Evolutionary conservation across 2,113 vertebrate species (phyloP).

Genomic region (Perognathus longimembris): DNA sequence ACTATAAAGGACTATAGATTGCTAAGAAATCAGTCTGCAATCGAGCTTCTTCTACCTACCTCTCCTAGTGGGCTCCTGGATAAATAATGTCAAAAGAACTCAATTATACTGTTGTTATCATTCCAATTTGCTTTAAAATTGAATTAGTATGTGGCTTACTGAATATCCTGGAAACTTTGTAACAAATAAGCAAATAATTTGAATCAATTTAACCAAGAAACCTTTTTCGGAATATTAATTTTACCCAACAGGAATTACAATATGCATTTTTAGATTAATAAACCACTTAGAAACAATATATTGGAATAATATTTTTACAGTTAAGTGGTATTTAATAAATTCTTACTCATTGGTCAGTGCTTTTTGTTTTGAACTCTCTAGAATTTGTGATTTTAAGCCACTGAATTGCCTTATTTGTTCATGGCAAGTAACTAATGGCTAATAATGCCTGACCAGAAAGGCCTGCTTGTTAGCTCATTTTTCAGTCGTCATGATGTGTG

Average conservation of each 20-base stretch:
- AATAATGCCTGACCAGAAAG: neutral
- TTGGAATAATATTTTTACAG: slow-evolving; percentile 33
- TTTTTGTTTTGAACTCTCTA: slow-evolving; percentile 63
- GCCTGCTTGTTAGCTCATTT: slow-evolving; percentile 13
- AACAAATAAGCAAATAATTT: neutral
- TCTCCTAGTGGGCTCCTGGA: neutral
- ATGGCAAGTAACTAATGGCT: slow-evolving; percentile 35
- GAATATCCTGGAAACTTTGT: neutral
- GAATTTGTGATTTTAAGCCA: slow-evolving; percentile 41
- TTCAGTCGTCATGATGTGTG: neutral
- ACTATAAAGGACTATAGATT: no score
- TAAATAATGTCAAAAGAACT: slow-evolving; percentile 16
- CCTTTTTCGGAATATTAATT: slow-evolving; percentile 13
- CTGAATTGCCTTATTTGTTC: slow-evolving; percentile 38
- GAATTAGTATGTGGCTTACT: neutral
- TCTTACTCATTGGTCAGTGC: slow-evolving; percentile 43
- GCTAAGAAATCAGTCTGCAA: neutral
- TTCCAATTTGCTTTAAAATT: neutral
- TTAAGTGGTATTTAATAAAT: slow-evolving; percentile 67
- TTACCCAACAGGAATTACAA: slow-evolving; percentile 3
- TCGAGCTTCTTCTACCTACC: neutral
- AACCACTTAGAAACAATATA: slow-evolving; percentile 50
- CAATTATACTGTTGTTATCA: neutral
- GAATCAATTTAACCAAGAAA: neutral
- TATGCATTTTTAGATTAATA: slow-evolving; percentile 6